These are phyloP conservation scores for Otolemur crassicaudatus DNA, from an alignment of 2,797 vertebrate species.

Conservation along the genomic window DNA sequence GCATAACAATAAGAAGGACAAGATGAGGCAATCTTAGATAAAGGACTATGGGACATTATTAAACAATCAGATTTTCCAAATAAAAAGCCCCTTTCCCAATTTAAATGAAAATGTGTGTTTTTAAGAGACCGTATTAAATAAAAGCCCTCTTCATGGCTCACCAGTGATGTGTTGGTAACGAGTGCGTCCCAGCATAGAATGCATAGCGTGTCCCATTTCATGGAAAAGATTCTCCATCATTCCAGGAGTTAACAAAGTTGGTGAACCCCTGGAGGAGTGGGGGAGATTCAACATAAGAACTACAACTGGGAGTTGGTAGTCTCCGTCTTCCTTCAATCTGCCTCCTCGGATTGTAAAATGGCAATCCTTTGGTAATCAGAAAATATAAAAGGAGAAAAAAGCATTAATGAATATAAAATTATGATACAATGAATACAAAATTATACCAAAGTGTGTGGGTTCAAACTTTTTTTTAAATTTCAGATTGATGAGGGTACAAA, in stretches of 20 bases:
- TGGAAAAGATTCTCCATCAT: constrained; percentile 99
- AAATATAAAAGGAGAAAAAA: neutral
- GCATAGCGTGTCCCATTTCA: constrained; percentile 99
- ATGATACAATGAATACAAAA: neutral
- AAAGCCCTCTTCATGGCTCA: constrained; percentile 78
- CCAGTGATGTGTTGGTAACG: constrained; percentile 98
- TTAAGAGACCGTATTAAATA: neutral
- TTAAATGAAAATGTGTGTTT: neutral
- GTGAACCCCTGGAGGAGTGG: constrained; percentile 88
- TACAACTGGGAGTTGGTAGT: constrained; percentile 96
- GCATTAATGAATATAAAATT: neutral
- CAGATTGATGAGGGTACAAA: too few relatives aligned
- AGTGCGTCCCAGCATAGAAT: constrained; percentile 98
- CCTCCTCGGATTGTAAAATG: constrained; percentile 98
- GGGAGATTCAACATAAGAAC: constrained; percentile 98
- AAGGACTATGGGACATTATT: neutral
- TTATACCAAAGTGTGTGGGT: neutral
- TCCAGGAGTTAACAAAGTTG: constrained; percentile 94
- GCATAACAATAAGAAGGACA: neutral
- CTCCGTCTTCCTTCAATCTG: constrained; percentile 90
- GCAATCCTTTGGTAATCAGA: constrained; percentile 91
- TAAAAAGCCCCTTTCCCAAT: neutral
- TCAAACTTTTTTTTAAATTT: neutral
- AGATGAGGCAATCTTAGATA: neutral
- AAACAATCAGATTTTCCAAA: neutral